A percentile compares a stretch with the other conserved stretches of the same genome.
phyloP scores from a whole-genome alignment of 2,113 vertebrate genomes.

The Pheucticus melanocephalus region DNA sequence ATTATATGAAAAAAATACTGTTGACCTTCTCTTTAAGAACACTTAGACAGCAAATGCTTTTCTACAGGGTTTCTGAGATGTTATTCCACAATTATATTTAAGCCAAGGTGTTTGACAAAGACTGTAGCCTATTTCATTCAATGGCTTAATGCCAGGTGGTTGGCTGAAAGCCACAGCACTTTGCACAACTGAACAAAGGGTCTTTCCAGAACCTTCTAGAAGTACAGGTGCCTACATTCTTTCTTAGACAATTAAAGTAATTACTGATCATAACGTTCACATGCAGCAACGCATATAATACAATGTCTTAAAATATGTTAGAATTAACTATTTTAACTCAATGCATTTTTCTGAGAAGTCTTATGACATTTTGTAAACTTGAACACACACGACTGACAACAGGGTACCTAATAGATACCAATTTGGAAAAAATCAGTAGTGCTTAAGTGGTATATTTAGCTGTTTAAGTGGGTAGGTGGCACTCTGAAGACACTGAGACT shows the following conservation, averaged over 20 bases:
- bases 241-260: neutral
- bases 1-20: neutral
- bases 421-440: neutral
- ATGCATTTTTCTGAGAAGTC: neutral
- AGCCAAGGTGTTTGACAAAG: neutral
- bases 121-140: neutral
- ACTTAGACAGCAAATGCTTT: neutral
- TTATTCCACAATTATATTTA: neutral
- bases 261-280: neutral
- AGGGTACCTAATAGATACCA: neutral
- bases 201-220: neutral
- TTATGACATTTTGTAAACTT: neutral
- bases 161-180: neutral
- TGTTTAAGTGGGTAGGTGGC: neutral
- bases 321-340: neutral
- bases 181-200: neutral
- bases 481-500: neutral
- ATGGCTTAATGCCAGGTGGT: neutral
- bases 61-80: neutral
- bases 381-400: rapidly evolving
- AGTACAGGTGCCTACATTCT: neutral
- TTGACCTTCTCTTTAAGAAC: neutral
- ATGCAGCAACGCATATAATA: neutral
- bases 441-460: neutral
- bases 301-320: neutral